A percentile compares a stretch with the other conserved stretches of the same genome.
These are phyloP conservation scores for Acrocephalus scirpaceus DNA, from an alignment of 2,797 vertebrate genomes.

Conservation along the genomic window DNA sequence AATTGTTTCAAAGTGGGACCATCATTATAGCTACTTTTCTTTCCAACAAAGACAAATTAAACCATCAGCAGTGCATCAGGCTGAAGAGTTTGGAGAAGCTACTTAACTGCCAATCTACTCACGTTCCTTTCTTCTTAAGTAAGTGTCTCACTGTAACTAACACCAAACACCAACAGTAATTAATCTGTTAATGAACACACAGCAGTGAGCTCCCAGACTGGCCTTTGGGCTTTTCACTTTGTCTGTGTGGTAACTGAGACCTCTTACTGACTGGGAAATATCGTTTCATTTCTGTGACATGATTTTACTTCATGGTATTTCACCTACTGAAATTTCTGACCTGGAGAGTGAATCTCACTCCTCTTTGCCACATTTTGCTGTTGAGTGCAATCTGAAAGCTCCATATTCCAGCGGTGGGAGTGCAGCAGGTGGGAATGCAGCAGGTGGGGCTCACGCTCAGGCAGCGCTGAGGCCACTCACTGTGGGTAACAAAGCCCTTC, in stretches of 20 bases:
- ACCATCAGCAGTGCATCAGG: not conserved
- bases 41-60: not conserved
- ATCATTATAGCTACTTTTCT: not conserved
- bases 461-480: not conserved
- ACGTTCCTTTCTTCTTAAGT: not conserved
- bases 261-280: not conserved
- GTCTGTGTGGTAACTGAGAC: not conserved
- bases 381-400: not conserved
- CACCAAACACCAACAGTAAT: not conserved
- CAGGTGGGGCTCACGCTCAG: rapidly evolving
- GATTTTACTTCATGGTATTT: not conserved
- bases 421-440: not conserved
- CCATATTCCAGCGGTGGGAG: rapidly evolving
- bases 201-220: not conserved
- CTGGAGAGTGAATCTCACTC: not conserved
- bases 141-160: not conserved
- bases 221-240: not conserved
- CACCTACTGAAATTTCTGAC: not conserved
- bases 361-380: not conserved
- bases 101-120: not conserved
- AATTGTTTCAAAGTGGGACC: not conserved
- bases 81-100: not conserved
- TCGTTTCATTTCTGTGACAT: not conserved
- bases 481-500: not conserved
- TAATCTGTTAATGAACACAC: not conserved